Percentiles rank a stretch among this genome's conserved stretches.
These are phyloP conservation scores for Bubalus kerabau DNA, from an alignment of 2,113 vertebrate genomes.

Conservation along the genomic window DNA sequence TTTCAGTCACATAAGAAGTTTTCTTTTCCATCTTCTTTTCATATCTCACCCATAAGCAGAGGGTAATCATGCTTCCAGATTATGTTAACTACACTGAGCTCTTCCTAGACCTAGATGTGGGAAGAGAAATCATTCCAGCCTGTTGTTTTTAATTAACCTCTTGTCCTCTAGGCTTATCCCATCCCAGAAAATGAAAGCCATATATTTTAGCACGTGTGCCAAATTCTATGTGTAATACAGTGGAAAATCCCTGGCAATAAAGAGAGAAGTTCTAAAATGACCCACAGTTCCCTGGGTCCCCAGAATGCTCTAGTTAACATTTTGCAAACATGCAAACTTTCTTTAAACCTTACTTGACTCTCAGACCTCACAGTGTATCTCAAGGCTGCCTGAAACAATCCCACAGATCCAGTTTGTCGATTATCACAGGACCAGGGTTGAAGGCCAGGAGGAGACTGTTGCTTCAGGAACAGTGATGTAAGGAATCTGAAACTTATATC, in stretches of 20 bases:
- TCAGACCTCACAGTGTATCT: not conserved
- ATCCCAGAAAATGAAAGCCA: constrained; percentile 54
- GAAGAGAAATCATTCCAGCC: not conserved
- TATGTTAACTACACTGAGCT: not conserved
- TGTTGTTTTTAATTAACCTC: constrained; percentile 62
- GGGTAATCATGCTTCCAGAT: not conserved
- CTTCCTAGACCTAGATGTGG: constrained; percentile 6
- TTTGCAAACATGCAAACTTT: not conserved
- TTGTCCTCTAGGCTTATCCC: constrained; percentile 55
- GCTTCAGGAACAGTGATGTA: not conserved
- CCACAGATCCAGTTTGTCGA: fast-evolving
- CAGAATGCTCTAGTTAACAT: not conserved
- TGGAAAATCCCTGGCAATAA: constrained; percentile 62
- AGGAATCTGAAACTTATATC: not conserved
- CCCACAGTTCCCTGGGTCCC: not conserved
- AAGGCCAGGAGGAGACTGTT: not conserved
- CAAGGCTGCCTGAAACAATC: not conserved
- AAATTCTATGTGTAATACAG: constrained; percentile 57
- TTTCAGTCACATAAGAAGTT: not conserved
- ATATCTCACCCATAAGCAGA: not conserved
- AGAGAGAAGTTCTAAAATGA: not conserved
- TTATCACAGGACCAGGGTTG: not conserved
- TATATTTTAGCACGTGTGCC: constrained; percentile 43
- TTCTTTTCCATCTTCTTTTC: not conserved
- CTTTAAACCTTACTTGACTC: not conserved